A percentile compares a stretch with the other conserved stretches of the same genome.
Conservation (phyloP, 1,140 invertebrate genomes). For the Choristoneura fumiferana region DNA sequence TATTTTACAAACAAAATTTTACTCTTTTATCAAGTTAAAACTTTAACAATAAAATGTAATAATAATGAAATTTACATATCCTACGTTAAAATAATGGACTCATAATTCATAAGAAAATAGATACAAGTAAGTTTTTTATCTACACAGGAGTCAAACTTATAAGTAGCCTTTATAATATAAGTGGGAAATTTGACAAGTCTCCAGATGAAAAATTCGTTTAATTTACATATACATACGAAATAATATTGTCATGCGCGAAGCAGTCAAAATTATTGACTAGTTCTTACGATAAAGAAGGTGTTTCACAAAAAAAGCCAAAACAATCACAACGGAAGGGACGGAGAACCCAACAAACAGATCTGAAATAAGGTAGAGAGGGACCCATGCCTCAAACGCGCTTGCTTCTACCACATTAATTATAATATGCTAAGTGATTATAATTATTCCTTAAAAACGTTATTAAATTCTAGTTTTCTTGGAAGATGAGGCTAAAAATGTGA, state of each 20-base stretch:
- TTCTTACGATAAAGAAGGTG: conserved; percentile 2
- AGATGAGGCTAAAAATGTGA: no score
- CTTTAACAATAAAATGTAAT: conserved; percentile 17
- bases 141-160: background rate
- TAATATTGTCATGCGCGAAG: conserved; percentile 26
- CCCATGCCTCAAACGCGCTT: no score
- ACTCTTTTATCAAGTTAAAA: conserved; percentile 8
- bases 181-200: background rate
- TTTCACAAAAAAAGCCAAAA: conserved; percentile 3
- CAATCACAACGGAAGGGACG: conserved; percentile 2
- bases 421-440: no score
- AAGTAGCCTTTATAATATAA: background rate
- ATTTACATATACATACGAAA: conserved; percentile 4
- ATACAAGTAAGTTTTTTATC: background rate
- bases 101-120: conserved; percentile 11
- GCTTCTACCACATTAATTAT: no score
- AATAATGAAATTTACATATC: conserved; percentile 14
- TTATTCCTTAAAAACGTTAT: no score
- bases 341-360: conserved; percentile 6
- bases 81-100: conserved; percentile 15
- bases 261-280: conserved; percentile 29
- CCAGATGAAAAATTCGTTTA: background rate
- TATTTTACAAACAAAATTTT: conserved; percentile 4
- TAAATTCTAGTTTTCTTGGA: no score
- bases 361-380: no score